Evolutionary conservation across 2,888 invertebrate species (phyloP).

Genomic region (Troilus luridus): DNA sequence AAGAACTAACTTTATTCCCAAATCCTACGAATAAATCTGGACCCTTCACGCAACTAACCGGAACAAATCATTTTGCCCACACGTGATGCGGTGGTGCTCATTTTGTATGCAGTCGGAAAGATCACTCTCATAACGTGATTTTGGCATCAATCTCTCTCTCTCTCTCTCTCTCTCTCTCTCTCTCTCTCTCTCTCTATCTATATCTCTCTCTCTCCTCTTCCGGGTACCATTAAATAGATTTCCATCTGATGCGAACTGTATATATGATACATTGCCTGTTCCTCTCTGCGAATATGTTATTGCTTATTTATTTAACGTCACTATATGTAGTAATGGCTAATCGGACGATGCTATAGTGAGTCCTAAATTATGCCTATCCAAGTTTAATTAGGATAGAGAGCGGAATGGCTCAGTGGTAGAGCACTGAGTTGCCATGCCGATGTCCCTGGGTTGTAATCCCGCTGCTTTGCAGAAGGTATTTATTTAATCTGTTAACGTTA

Average conservation of each 20-base stretch:
- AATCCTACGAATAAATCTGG: neutral
- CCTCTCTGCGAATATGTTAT: neutral
- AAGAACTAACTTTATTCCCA: neutral
- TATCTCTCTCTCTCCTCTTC: neutral
- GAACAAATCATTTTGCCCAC: neutral
- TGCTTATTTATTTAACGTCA: no score
- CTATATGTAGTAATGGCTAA: no score
- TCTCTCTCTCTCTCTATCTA: rapidly evolving
- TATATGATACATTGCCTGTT: neutral
- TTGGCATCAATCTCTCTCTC: neutral
- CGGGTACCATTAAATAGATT: neutral
- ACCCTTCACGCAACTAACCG: neutral
- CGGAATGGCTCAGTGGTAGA: no score
- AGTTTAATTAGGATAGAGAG: no score
- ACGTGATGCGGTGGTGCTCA: neutral
- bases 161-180: rapidly evolving
- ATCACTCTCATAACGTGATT: neutral
- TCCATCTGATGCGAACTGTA: neutral
- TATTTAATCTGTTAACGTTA: no score
- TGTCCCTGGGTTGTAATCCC: no score
- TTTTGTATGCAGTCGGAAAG: neutral
- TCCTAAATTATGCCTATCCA: no score
- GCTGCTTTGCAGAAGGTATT: no score
- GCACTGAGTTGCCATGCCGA: no score
- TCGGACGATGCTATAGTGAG: no score